Evolutionary conservation across 2,888 invertebrate species (phyloP).

Genomic region (Melanophora roralis): DNA sequence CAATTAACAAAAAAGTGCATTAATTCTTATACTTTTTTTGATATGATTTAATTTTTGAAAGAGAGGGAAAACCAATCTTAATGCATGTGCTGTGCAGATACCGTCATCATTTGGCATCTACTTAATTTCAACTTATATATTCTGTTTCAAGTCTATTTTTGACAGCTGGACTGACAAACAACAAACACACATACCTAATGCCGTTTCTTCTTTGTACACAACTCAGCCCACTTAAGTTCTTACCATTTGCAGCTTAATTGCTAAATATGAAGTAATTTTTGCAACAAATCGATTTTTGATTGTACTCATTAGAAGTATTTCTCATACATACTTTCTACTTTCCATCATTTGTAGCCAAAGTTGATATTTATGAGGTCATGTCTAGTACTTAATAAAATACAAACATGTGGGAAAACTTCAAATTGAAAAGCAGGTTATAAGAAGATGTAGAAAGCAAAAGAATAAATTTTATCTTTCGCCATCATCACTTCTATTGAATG

Average conservation of each 20-base stretch:
- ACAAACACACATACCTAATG: background rate
- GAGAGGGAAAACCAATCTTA: background rate
- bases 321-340: background rate
- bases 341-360: conserved; percentile 6
- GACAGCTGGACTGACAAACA: conserved; percentile 38
- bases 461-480: conserved; percentile 37
- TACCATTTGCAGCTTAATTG: conserved; percentile 46
- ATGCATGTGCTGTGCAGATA: background rate
- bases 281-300: conserved; percentile 75
- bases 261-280: conserved; percentile 53
- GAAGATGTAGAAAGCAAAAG: background rate
- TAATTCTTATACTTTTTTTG: no score
- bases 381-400: conserved; percentile 29
- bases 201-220: background rate
- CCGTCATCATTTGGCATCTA: background rate
- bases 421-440: background rate
- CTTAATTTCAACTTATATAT: conserved; percentile 68
- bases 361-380: conserved; percentile 34
- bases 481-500: conserved; percentile 37
- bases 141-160: conserved; percentile 68
- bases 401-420: conserved; percentile 14
- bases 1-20: no score
- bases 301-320: conserved; percentile 72
- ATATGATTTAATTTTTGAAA: background rate
- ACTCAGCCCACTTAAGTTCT: conserved; percentile 37